Percentiles rank a stretch among this genome's conserved stretches.
These are phyloP conservation scores for Caranx ignobilis DNA, from an alignment of 2,113 vertebrate genomes.

Conservation along the genomic window DNA sequence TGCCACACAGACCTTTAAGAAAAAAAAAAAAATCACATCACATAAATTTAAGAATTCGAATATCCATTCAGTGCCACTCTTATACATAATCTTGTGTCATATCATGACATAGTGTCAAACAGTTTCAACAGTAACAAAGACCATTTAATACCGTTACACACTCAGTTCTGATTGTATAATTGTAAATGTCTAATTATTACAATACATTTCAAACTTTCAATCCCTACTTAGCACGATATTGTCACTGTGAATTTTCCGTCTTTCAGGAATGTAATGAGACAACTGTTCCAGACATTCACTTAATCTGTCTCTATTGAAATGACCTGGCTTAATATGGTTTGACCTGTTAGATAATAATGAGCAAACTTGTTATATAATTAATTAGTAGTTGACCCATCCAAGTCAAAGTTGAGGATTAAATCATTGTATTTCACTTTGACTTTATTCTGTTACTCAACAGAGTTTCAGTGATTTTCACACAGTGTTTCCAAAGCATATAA, in stretches of 20 bases:
- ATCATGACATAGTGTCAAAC: not conserved
- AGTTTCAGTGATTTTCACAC: not conserved
- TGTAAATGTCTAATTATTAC: not conserved
- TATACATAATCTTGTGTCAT: not conserved
- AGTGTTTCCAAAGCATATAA: not conserved
- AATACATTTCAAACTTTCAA: constrained; percentile 2
- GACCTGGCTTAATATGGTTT: not conserved
- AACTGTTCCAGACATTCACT: constrained; percentile 18
- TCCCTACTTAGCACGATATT: not conserved
- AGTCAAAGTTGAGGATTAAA: constrained; percentile 18
- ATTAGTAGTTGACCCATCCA: not conserved
- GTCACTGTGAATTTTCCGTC: not conserved
- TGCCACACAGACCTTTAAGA: too few relatives aligned
- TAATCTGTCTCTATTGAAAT: constrained; percentile 14
- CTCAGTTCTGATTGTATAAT: not conserved
- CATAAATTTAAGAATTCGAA: not conserved
- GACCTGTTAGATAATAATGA: constrained; percentile 17
- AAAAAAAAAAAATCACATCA: not conserved
- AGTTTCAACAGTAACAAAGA: not conserved
- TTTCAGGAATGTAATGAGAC: constrained; percentile 7
- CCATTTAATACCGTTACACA: not conserved
- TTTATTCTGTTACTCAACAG: not conserved
- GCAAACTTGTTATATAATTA: constrained; percentile 1
- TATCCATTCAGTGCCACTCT: not conserved
- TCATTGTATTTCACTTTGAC: constrained; percentile 6